Base-by-base conservation (phyloP, 1,140 invertebrate species). In the Sycophila sp. region DNA sequence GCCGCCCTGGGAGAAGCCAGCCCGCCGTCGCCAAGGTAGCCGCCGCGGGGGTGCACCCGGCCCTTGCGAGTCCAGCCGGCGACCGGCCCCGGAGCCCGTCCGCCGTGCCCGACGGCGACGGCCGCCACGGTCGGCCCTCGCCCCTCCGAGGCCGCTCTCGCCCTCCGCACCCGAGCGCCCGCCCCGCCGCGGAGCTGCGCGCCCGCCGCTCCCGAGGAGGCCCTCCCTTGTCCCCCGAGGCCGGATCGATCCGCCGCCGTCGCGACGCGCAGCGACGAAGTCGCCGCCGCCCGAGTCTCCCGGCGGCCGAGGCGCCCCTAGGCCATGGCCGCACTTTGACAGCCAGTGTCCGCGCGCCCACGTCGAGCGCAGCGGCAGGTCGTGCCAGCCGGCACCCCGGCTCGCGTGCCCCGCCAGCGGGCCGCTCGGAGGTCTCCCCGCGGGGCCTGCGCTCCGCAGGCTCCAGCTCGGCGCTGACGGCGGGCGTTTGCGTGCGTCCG, bases 11-110 rank as follows among this genome's bases (percentile, higher is more conserved):
- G 80, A 72, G 59, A 77, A 73, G n/a, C 56, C 66, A 78, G 73
- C 69, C 69, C n/a, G n/a, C n/a, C n/a, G 42, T 77, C 62, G 71
- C 70, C 71, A 76, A 78, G 76, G 73, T 79, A 80, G 53, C 51
- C 64, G 38, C 60, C 51, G 69, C 28, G 40, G 22, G 59, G 15
- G 8, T 34, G 24, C 30, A 4, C 36, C 11, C 22, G 3, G 17
- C n/a, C 15, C 2, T 19, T 42, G 38, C 19, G 34, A 32, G 19
- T 3, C 22, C 2, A 24, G 11, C 34, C 28, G 47, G 26, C 64
- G 34, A n/a, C 34, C 28, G 22, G 19, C 28, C 30, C 19, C 1
- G 47, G 2, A 26, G n/a, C 6, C 11, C 26, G n/a, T n/a, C 51
- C 24, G 2, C 0, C 42, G 19, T 22, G 19, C 19, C 17, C 19